phyloP scores from a whole-genome alignment of 2,797 vertebrate genomes.

The Lycodopsis pacificus region DNA sequence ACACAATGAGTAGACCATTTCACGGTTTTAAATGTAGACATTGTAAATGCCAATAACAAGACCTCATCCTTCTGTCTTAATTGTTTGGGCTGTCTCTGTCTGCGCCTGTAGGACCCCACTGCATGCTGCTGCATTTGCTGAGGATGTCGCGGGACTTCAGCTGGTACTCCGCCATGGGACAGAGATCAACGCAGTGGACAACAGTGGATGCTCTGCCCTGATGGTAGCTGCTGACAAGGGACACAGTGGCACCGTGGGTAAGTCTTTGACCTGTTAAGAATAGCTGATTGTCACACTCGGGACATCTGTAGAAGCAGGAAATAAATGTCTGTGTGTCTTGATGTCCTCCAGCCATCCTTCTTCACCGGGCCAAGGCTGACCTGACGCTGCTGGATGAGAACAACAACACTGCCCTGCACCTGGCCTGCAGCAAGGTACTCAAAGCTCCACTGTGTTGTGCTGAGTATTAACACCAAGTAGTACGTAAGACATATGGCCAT shows the following conservation, averaged over 20 bases:
- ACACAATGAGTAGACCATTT: not conserved
- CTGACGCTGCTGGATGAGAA: conserved; percentile 94
- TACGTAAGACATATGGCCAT: not conserved
- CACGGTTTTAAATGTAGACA: no score
- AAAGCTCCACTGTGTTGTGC: not conserved
- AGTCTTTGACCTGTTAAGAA: conserved; percentile 36
- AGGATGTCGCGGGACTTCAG: conserved; percentile 92
- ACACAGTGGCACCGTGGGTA: conserved; percentile 93
- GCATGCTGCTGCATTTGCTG: conserved; percentile 95
- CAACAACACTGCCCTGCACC: conserved; percentile 98
- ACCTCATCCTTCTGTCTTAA: not conserved
- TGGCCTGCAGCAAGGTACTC: conserved; percentile 97
- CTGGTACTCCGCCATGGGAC: conserved; percentile 92
- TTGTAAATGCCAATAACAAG: no score
- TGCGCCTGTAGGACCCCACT: conserved; percentile 89
- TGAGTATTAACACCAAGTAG: not conserved
- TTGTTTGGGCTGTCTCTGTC: not conserved
- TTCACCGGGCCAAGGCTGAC: conserved; percentile 95
- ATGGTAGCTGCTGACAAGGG: conserved; percentile 97
- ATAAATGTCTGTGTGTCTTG: conserved; percentile 40
- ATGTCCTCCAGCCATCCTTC: conserved; percentile 85
- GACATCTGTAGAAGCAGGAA: conserved; percentile 55
- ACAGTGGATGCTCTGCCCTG: conserved; percentile 90
- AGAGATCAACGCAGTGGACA: conserved; percentile 92
- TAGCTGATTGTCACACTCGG: not conserved